Base-by-base conservation (phyloP, 2,888 invertebrate genomes). In the Andrena minutula region DNA sequence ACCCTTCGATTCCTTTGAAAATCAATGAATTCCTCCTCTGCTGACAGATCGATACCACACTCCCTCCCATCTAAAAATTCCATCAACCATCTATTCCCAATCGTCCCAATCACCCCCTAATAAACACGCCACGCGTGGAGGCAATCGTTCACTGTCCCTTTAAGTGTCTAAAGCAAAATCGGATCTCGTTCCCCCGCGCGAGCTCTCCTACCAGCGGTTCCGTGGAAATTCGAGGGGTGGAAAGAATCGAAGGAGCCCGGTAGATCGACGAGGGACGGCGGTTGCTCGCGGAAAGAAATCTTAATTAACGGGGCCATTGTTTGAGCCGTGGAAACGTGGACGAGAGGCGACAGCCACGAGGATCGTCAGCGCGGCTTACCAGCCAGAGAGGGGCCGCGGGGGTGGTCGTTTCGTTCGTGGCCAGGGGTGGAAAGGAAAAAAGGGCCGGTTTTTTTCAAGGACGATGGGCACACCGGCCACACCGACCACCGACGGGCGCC, bases 271-370 rank as follows among this genome's bases (percentile, higher is more conserved):
- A 32, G 56, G 35, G 56, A 65, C 58, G 68, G 78, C 80, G 74
- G 10, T 32, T n/a, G 88, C 83, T 72, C 81, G 79, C 95, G 95
- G 95, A 96, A 96, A 96, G 96, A 96, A 96, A 96, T 96, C 96
- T 96, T 96, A 96, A 96, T 96, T 96, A 96, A 96, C 96, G 96
- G 95, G 95, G 95, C 96, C 95, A 96, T 96, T 96, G 96, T 96
- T 96, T 96, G 95, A 95, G 94, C 89, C 87, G 90, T 94, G 94
- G 87, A 88, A 89, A 88, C 89, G 56, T 90, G 88, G 87, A 86
- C 86, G 87, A 87, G 88, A 88, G 79, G 47, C 75, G 56, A 74
- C 83, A 84, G 79, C 81, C 85, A 73, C 68, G 84, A 86, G 82
- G 70, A 79, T 83, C 79, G 75, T 84, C 82, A 76, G 66, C 71